Evolutionary conservation across 2,113 vertebrate species (phyloP), one percentile per base, ranked within the genome.

Genomic region (Oplegnathus fasciatus): DNA sequence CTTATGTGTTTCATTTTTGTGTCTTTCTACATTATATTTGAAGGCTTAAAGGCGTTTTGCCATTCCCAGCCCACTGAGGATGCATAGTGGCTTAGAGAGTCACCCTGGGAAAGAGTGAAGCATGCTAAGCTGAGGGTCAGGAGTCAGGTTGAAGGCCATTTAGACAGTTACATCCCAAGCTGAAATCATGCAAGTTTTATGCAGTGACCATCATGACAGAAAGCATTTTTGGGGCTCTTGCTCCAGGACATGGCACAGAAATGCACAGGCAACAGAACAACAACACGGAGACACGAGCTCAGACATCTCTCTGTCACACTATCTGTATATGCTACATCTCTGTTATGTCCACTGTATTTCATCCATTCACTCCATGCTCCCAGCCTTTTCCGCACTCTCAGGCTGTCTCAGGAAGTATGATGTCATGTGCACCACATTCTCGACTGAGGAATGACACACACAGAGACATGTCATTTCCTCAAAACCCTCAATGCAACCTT

Each of bases 301-400:
- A 86, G 61, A 89, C 85, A 83, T 67, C 83, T 85, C 75, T 88
- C 87, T 89, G 80, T 84, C 80, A 88, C 86, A 88, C 92, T 75
- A 78, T 90, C 94, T 95, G 93, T 94, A 94, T 93, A 95, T 95
- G 96, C 96, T 96, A 96, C 96, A 96, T 96, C 88, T 94, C 95
- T 87, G 90, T 91, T 77, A 82, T 71, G 42, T 78, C 66, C 82
- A 72, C 69, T 57, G 69, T 70, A 46, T 50, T 70, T 26, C 15
- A 73, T 46, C 72, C 68, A 60, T 50, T 74, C 64, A 10, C 66
- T 79, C 42, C 62, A 68, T 57, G 80, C 78, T 78, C 74, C 55
- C 75, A 74, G 65, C 62, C 80, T 81, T 75, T 75, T 68, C 64
- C 82, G 84, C 24, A 55, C 64, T 78, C 79, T 85, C 86, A 76